phyloP scores from a whole-genome alignment of 2,888 invertebrate species.

The Coleophora deauratella region DNA sequence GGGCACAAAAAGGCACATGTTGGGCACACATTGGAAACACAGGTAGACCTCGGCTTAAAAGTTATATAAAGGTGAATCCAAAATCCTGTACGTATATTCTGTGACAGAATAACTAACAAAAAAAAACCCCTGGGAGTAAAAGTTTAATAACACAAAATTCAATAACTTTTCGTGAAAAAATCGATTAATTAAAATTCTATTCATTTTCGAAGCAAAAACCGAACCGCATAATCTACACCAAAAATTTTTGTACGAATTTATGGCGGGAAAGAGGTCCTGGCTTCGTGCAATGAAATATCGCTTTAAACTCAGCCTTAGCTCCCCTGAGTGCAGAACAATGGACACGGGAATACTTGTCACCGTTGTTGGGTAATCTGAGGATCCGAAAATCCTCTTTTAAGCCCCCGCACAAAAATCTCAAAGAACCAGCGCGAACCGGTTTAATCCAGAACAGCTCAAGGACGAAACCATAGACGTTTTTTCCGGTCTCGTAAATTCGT shows the following conservation, averaged over 20 bases:
- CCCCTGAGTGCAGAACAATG: slow-evolving; percentile 29
- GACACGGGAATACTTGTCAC: slow-evolving; percentile 37
- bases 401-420: slow-evolving; percentile 10
- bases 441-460: slow-evolving; percentile 13
- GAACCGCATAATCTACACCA: too few species aligned
- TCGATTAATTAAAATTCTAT: too few species aligned
- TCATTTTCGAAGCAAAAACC: too few species aligned
- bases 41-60: slow-evolving; percentile 27
- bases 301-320: too few species aligned
- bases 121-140: too few species aligned
- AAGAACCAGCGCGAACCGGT: slow-evolving; percentile 26
- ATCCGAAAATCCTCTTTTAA: slow-evolving; percentile 26
- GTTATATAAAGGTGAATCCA: slow-evolving; percentile 31
- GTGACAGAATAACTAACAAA: too few species aligned
- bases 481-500: slow-evolving; percentile 23
- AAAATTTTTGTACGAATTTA: too few species aligned
- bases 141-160: too few species aligned
- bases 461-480: slow-evolving; percentile 21
- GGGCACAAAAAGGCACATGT: slow-evolving; percentile 14
- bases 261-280: slow-evolving; percentile 13
- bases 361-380: slow-evolving; percentile 33
- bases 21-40: slow-evolving; percentile 23
- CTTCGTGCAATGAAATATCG: too few species aligned
- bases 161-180: too few species aligned
- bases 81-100: slow-evolving; percentile 13